Conservation (phyloP, 2,113 vertebrate species). For the Phalacrocorax aristotelis region DNA sequence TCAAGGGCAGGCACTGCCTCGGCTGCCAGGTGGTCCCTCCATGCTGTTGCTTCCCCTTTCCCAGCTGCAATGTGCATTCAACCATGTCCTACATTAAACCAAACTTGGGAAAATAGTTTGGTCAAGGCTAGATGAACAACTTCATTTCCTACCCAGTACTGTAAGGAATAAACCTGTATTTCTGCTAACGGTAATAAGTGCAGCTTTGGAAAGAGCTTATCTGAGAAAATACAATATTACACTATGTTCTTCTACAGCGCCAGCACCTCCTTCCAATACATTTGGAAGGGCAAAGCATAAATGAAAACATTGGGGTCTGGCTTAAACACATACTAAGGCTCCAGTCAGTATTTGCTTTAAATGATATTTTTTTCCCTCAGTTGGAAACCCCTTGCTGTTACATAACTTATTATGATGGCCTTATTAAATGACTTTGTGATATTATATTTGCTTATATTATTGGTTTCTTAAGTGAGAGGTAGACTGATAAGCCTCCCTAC, state of each 20-base stretch:
- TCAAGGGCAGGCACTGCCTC: fast-evolving
- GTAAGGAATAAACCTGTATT: background rate
- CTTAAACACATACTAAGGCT: background rate
- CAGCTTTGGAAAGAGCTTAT: background rate
- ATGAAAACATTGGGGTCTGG: background rate
- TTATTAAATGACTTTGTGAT: background rate
- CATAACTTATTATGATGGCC: background rate
- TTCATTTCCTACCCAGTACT: background rate
- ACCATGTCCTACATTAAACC: background rate
- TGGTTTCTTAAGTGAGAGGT: background rate
- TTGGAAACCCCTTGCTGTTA: fast-evolving
- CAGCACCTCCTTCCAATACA: background rate
- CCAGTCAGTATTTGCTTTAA: background rate
- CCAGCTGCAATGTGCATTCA: background rate
- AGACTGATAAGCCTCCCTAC: background rate
- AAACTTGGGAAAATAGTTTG: background rate
- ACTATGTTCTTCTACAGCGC: background rate
- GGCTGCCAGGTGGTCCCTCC: background rate
- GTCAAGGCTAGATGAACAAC: background rate
- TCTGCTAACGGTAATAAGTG: fast-evolving
- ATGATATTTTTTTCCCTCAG: fast-evolving
- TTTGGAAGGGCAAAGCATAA: background rate
- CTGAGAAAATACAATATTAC: background rate
- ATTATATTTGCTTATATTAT: background rate
- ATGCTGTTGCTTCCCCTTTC: fast-evolving